phyloP scores from a whole-genome alignment of 2,113 vertebrate species.

The Petaurus breviceps region DNA sequence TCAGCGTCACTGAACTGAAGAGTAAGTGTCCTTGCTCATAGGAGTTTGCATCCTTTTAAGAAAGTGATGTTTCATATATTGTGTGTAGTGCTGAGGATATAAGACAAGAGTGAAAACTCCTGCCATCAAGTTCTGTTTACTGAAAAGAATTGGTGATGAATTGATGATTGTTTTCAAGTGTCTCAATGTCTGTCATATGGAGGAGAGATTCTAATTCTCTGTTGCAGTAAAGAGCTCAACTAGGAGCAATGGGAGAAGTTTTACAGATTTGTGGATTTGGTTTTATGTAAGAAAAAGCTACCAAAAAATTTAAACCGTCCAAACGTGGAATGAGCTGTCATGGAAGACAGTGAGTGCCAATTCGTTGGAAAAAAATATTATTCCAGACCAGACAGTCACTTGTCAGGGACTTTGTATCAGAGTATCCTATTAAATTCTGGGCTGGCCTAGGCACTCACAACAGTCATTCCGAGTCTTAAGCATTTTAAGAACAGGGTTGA shows the following conservation, averaged over 20 bases:
- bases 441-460: fast-evolving
- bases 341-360: not conserved
- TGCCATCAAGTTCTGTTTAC: not conserved
- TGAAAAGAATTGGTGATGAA: not conserved
- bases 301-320: not conserved
- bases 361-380: not conserved
- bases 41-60: not conserved
- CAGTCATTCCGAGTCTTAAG: not conserved
- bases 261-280: not conserved
- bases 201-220: not conserved
- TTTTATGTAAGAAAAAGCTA: not conserved
- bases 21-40: not conserved
- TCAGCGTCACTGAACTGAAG: not conserved
- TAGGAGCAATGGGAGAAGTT: not conserved
- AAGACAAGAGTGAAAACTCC: not conserved
- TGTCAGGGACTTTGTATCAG: not conserved
- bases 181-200: not conserved
- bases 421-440: not conserved
- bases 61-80: not conserved
- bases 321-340: not conserved
- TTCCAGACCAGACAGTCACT: not conserved
- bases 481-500: not conserved
- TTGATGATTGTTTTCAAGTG: not conserved
- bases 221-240: not conserved
- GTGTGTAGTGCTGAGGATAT: not conserved